Base-by-base conservation (phyloP, 2,888 invertebrate genomes). In the Coremacera marginata region DNA sequence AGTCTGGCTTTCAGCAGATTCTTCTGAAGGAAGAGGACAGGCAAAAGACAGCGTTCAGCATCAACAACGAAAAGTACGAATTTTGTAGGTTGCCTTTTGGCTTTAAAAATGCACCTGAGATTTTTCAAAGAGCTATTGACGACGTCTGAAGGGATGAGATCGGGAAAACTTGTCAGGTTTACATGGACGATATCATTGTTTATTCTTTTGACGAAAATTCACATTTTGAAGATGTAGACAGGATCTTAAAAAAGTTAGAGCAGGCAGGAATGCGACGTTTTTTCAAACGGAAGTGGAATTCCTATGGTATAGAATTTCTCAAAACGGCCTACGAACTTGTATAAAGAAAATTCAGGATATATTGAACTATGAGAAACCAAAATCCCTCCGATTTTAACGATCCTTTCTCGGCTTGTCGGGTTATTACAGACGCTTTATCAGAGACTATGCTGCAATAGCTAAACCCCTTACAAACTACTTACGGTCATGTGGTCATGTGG, bases 401-500 rank as follows among this genome's bases (percentile, higher is more conserved):
- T 72, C 75, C 16, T 73, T 77, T 31, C 70, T 77, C n/a, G 77
- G 71, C 16, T 49, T 78, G 5, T 70, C 79, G n/a, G n/a, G n/a
- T n/a, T n/a, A n/a, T n/a, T n/a, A n/a, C n/a, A n/a, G n/a, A n/a
- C n/a, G n/a, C n/a, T n/a, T n/a, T n/a, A n/a, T n/a, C n/a, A n/a
- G n/a, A n/a, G n/a, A n/a, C n/a, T n/a, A n/a, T n/a, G n/a, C 78
- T 16, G 52, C 51, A 22, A 81, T 81, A 14, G 73, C 49, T 1
- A 76, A 79, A 31, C 79, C 79, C 2, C 55, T 79, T 7, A 79
- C 78, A 22, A 70, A 75, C 57, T 77, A 62, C 27, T 70, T 80
- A 16, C 68, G 81, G 7, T 73, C 79, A 22, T 80, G 75, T 55
- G 79, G 78, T 0, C 60, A 77, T 11, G 22, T 78, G 37, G 34